Conservation (phyloP, 2,113 vertebrate genomes). For the Ahaetulla prasina region DNA sequence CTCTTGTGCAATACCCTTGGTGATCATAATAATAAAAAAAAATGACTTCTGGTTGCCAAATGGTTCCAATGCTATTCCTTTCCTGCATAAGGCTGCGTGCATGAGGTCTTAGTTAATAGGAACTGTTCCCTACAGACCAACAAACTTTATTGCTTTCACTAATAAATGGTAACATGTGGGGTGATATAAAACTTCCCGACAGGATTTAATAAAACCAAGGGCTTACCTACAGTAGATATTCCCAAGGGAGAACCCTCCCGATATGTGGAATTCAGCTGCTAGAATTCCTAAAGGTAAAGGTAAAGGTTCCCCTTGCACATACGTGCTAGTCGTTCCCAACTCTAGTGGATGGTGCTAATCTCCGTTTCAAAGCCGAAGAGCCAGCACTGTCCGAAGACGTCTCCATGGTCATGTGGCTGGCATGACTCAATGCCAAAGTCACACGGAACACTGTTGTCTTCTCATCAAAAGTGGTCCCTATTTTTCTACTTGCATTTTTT, state of each 20-base stretch:
- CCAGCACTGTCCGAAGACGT: too few relatives aligned
- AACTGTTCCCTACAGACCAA: conserved; percentile 18
- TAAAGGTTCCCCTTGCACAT: too few relatives aligned
- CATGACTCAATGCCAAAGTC: too few relatives aligned
- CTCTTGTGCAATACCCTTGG: not conserved
- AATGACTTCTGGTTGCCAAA: conserved; percentile 14
- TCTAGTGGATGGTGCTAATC: too few relatives aligned
- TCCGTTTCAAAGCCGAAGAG: too few relatives aligned
- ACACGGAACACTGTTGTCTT: too few relatives aligned
- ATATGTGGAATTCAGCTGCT: not conserved
- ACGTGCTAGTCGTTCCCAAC: too few relatives aligned
- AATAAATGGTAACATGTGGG: conserved; percentile 3
- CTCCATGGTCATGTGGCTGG: too few relatives aligned
- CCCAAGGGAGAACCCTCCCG: not conserved
- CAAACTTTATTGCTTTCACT: conserved; percentile 17
- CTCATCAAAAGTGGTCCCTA: too few relatives aligned
- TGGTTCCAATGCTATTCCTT: not conserved
- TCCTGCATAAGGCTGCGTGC: not conserved
- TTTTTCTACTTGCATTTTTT: too few relatives aligned
- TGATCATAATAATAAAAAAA: not conserved
- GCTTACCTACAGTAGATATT: not conserved
- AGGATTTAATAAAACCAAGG: conserved; percentile 8
- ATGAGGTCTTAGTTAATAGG: conserved; percentile 1
- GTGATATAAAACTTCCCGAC: conserved; percentile 13
- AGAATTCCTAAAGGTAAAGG: too few relatives aligned